These are phyloP conservation scores for Caloenas nicobarica DNA, from an alignment of 2,113 vertebrate species.

Conservation along the genomic window DNA sequence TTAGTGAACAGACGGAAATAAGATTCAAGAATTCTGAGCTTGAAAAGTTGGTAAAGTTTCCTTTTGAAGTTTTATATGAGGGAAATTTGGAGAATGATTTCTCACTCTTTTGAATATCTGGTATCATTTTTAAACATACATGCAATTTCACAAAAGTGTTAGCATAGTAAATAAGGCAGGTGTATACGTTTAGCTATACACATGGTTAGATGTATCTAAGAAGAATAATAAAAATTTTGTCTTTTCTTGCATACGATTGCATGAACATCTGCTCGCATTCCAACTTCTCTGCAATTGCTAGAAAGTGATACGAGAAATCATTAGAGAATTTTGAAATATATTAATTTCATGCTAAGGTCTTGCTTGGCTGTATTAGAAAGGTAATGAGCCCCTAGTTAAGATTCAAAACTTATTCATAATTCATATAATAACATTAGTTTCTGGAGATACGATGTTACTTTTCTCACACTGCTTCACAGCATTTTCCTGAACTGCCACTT, in stretches of 20 bases:
- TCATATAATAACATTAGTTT: not conserved
- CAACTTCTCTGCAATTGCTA: not conserved
- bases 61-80: not conserved
- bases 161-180: not conserved
- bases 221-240: not conserved
- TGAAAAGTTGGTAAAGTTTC: not conserved
- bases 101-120: not conserved
- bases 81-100: not conserved
- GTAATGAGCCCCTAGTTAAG: not conserved
- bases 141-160: not conserved
- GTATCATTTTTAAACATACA: not conserved
- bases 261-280: not conserved
- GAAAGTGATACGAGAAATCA: not conserved
- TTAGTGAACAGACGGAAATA: not conserved
- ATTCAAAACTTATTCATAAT: not conserved
- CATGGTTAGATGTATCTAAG: not conserved
- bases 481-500: not conserved
- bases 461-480: not conserved
- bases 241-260: not conserved
- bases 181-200: not conserved
- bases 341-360: not conserved
- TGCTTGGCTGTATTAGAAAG: not conserved
- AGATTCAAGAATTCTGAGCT: not conserved
- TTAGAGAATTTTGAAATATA: not conserved
- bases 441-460: not conserved